These are phyloP conservation scores for Chymomyza costata DNA, from an alignment of 1,140 invertebrate species.

Conservation along the genomic window DNA sequence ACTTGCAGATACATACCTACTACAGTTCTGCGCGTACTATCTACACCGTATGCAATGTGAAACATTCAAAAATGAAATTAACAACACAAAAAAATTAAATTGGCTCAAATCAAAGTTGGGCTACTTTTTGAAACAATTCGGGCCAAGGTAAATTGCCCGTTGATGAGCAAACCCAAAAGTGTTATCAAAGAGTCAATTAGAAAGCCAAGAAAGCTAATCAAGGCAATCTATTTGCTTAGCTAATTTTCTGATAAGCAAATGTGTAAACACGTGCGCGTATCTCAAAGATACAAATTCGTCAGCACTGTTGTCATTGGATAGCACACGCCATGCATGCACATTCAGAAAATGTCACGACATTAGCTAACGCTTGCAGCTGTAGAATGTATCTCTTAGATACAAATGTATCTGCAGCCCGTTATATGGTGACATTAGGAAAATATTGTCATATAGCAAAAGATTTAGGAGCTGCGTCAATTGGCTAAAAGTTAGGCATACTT, in stretches of 20 bases:
- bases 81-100: constrained; percentile 8
- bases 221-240: constrained; percentile 2
- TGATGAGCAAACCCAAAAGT: neutral
- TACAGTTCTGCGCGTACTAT: constrained; percentile 8
- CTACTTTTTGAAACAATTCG: constrained; percentile 16
- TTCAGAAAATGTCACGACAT: too few relatives aligned
- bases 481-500: neutral
- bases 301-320: too few relatives aligned
- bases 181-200: constrained; percentile 30
- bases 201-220: constrained; percentile 32
- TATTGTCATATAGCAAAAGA: constrained; percentile 3
- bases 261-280: constrained; percentile 17
- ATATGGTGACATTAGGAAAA: neutral
- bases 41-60: constrained; percentile 27
- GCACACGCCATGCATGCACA: neutral
- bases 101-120: constrained; percentile 20
- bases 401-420: neutral
- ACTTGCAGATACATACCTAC: constrained; percentile 13
- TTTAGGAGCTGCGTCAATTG: neutral
- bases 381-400: constrained; percentile 1
- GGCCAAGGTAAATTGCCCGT: constrained; percentile 23
- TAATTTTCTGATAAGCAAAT: constrained; percentile 25
- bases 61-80: constrained; percentile 12
- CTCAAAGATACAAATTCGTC: constrained; percentile 11
- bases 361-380: neutral